Base-by-base conservation (phyloP, 2,888 invertebrate genomes). In the Fissipunctia ypsillon region DNA sequence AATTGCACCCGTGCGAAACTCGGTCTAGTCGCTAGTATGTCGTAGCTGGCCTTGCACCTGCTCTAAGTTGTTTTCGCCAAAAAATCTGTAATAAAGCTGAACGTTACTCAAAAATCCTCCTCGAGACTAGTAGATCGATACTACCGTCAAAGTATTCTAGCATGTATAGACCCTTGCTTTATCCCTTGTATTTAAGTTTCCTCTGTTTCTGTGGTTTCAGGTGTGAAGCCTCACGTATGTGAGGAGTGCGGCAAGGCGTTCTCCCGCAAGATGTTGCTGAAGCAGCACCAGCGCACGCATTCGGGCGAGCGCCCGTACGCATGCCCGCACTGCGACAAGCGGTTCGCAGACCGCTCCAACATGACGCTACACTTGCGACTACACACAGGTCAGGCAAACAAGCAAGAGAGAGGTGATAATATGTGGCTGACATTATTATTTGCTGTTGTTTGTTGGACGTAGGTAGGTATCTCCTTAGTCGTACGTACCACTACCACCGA, bases 301-400 rank as follows among this genome's bases (percentile, higher is more conserved):
- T 98, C 97, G 4, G 98, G 98, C 3, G 98, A 98, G 92, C 97
- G 98, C 77, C 98, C 98, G 0, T 98, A 98, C 93, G 97, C 97
- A 66, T 98, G 98, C 90, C 96, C 97, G 41, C 97, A 98, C 85
- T 98, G 98, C 88, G 98, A 98, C 84, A 98, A 98, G 92, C 97
- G 98, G 3, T 98, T 98, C 89, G 98, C 98, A 0, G 98, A 98
- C 92, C 95, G 98, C 76, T 98, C 98, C 81, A 98, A 98, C 90
- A 98, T 98, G 98, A 98, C 98, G 31, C 95, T 98, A 14, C 98
- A 98, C 91, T 97, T 98, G 88, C 95, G 98, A 84, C 94, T 98
- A 22, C 98, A 98, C 91, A 98, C 98, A 77, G 97, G 97, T 97
- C 16, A 60, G 77, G 57, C 57, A 57, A 56, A 80, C 54, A 59